phyloP scores from a whole-genome alignment of 2,113 vertebrate genomes.

The Cromileptes altivelis region DNA sequence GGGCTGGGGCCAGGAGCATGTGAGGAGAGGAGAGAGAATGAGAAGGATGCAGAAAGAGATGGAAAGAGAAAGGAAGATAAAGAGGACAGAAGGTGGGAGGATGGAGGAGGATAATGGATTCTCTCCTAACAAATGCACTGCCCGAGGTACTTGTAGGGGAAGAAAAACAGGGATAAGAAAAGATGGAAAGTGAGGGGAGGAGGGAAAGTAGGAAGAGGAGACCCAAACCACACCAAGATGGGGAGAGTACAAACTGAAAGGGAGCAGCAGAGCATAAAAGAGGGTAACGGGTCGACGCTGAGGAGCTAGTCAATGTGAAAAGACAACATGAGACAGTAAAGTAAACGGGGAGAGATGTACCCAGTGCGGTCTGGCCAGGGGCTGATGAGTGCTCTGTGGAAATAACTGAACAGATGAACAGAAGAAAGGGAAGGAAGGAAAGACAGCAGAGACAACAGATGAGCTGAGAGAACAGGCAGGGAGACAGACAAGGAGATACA shows the following conservation, averaged over 20 bases:
- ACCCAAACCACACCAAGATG: conserved; percentile 14
- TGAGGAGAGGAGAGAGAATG: conserved; percentile 49
- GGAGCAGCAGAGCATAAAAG: conserved; percentile 16
- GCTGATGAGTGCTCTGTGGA: conserved; percentile 56
- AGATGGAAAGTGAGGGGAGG: conserved; percentile 17
- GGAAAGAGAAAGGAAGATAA: conserved; percentile 22
- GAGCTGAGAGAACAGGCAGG: conserved; percentile 72
- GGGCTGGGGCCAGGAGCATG: conserved; percentile 70
- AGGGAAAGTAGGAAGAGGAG: conserved; percentile 2
- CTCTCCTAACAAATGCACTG: conserved; percentile 66
- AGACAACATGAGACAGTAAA: conserved; percentile 39
- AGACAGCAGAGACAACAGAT: conserved; percentile 78
- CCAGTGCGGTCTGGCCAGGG: conserved; percentile 39
- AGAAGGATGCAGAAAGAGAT: conserved; percentile 4
- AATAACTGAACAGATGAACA: conserved; percentile 79
- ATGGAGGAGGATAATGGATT: conserved; percentile 74
- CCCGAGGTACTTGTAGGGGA: conserved; percentile 52
- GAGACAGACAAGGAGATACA: conserved; percentile 68
- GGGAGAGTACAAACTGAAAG: conserved; percentile 19
- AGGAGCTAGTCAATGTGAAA: conserved; percentile 22
- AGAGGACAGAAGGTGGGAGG: conserved; percentile 61
- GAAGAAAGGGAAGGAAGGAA: conserved; percentile 65
- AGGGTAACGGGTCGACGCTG: conserved; percentile 9
- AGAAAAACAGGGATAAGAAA: conserved; percentile 11
- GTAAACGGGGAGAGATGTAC: conserved; percentile 34